Evolutionary conservation across 1,140 invertebrate species (phyloP), one percentile per base, ranked within the genome.

Genomic region (Bradysia coprophila): DNA sequence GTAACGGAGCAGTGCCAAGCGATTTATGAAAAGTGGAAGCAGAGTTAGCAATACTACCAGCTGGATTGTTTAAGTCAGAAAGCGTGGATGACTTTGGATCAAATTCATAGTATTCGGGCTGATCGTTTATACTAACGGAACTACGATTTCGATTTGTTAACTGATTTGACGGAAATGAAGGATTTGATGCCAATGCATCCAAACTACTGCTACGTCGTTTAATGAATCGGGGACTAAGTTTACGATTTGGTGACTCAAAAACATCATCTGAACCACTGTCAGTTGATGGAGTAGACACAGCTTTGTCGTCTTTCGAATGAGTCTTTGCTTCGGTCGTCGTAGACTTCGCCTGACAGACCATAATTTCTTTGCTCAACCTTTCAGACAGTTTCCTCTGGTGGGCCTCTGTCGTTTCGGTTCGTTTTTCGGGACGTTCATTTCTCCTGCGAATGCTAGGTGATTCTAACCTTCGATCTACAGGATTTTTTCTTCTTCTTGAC

Each of bases 1-100:
- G 32, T 18, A 37, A 28, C 41, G 46, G 48, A 34, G 50, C 49
- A 53, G 51, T 51, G 52, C 53, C 56, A 56, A 54, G 53, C 54
- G 55, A 55, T 18, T 60, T 60, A 57, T 56, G 53, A 60, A 60
- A 58, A 60, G 54, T 58, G 52, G 56, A 60, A 61, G 57, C 57
- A 61, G 54, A 53, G 55, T 61, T 61, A 61, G 57, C 55, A 60
- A 54, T 58, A 59, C 55, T 60, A 57, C 36, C 21, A 38, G 16
- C 6, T 41, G 24, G 19, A 47, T 47, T 39, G 44, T 44, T 47
- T 43, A 48, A 37, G 43, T 48, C 52, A n/a, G n/a, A n/a, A 50
- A 55, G 52, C 41, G 38, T 32, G 21, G 49, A 38, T 40, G 41
- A 43, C 21, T 23, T 46, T 52, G 50, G 50, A 51, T 49, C 43